Evolutionary conservation across 2,797 vertebrate species (phyloP).

Genomic region (Pseudotriccus pelzelni): DNA sequence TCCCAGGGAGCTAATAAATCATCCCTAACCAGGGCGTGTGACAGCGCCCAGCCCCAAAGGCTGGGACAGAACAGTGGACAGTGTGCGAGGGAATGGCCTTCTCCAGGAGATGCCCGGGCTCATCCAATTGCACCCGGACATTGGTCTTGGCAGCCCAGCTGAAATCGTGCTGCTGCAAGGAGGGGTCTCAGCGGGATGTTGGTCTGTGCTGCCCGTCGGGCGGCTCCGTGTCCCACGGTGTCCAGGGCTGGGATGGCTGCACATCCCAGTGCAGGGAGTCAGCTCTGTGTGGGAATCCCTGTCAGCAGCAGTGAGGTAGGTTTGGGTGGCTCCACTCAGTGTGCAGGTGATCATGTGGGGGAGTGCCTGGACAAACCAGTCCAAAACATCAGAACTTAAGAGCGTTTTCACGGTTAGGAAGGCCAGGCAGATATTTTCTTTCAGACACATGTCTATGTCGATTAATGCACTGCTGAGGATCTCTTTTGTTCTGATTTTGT

Average conservation of each 20-base stretch:
- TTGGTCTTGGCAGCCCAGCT: rapidly evolving
- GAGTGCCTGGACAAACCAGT: neutral
- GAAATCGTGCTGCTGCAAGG: rapidly evolving
- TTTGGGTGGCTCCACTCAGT: rapidly evolving
- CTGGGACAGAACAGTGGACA: neutral
- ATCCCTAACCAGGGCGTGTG: rapidly evolving
- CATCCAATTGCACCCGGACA: rapidly evolving
- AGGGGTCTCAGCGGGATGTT: rapidly evolving
- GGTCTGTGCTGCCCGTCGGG: no score
- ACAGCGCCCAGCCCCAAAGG: rapidly evolving
- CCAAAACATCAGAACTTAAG: neutral
- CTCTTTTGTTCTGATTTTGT: neutral
- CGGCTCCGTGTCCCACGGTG: neutral
- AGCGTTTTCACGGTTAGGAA: neutral
- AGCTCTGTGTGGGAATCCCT: neutral
- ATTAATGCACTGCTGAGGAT: neutral
- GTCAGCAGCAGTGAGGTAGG: rapidly evolving
- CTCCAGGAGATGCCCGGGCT: neutral
- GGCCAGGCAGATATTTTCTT: neutral
- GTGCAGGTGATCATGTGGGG: rapidly evolving
- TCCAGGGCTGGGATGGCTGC: neutral
- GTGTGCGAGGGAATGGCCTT: rapidly evolving
- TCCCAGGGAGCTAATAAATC: neutral
- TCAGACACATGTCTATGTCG: rapidly evolving
- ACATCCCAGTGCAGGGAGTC: rapidly evolving